A percentile compares a stretch with the other conserved stretches of the same genome.
These are phyloP conservation scores for Cyanoderma ruficeps DNA, from an alignment of 2,113 vertebrate genomes.

Conservation along the genomic window DNA sequence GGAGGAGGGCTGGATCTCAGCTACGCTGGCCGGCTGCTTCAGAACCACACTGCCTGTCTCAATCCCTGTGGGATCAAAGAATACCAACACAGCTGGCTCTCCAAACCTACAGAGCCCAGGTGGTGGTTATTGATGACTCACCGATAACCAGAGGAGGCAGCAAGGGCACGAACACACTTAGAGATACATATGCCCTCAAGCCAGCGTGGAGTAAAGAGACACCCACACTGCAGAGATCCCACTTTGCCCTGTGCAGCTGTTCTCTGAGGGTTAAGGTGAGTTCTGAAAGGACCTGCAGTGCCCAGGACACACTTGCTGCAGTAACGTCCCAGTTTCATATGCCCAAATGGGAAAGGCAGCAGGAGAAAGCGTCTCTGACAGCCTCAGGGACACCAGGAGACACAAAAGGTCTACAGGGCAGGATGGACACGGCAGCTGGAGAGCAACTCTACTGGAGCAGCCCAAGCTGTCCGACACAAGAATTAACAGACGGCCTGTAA, in stretches of 20 bases:
- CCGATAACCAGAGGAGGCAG: not conserved
- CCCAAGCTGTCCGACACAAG: fast-evolving
- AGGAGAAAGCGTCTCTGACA: not conserved
- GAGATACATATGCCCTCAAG: not conserved
- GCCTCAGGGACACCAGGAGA: not conserved
- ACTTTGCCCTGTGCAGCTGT: not conserved
- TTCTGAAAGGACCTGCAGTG: not conserved
- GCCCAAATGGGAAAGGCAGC: fast-evolving
- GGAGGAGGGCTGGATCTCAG: constrained; percentile 88
- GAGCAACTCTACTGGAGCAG: not conserved
- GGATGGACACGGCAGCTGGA: fast-evolving
- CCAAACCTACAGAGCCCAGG: not conserved
- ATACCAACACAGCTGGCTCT: not conserved
- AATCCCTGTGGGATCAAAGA: constrained; percentile 81
- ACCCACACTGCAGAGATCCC: not conserved
- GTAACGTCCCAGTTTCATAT: fast-evolving
- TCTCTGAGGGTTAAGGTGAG: not conserved
- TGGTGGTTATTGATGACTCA: not conserved
- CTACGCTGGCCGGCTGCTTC: constrained; percentile 83
- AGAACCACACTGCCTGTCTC: constrained; percentile 88
- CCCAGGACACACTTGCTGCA: not conserved
- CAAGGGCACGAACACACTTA: not conserved
- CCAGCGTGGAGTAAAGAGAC: not conserved
- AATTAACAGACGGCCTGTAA: not conserved
- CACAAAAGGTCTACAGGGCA: not conserved